Evolutionary conservation across 2,888 invertebrate genomes (phyloP), one percentile per base, ranked within the genome.

Genomic region (Hoplodrina ambigua): DNA sequence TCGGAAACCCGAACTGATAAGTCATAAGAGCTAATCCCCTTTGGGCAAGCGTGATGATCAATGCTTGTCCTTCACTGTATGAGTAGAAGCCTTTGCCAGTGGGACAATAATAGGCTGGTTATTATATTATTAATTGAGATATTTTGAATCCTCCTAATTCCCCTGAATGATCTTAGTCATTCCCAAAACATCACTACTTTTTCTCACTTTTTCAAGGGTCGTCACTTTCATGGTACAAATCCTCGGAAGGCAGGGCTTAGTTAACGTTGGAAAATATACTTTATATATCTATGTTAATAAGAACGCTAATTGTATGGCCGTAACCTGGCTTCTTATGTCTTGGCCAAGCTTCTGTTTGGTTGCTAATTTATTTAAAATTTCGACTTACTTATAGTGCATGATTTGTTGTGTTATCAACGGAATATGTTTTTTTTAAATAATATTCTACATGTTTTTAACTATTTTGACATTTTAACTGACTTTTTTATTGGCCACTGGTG

Each of bases 181-280:
- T 71, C 70, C 83, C 66, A 80, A 55, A 0, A 52, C 70, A 78
- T 84, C 78, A 77, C 79, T 57, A 55, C 64, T 75, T 81, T 79
- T 78, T 73, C 63, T 77, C 57, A 81, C 72, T 69, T 78, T 81
- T 87, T 83, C 79, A 69, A 80, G 75, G 78, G 74, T 82, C 72
- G 62, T 80, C 81, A 84, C 82, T 79, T 78, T 85, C 82, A 79
- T 83, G 83, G 80, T 87, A 85, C 82, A 94, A 95, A 95, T 95
- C 95, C 95, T 94, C 93, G 88, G 94, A 92, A 85, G 89, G 90
- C 95, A 94, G 95, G 95, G 94, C 94, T 93, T 94, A 94, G 94
- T 87, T 87, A 87, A 80, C 88, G 89, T 85, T 88, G 78, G 81
- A 86, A 88, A 87, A 83, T 85, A 83, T 88, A 87, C 85, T 89